Conservation (phyloP, 2,888 invertebrate genomes). For the Ligdia adustata region DNA sequence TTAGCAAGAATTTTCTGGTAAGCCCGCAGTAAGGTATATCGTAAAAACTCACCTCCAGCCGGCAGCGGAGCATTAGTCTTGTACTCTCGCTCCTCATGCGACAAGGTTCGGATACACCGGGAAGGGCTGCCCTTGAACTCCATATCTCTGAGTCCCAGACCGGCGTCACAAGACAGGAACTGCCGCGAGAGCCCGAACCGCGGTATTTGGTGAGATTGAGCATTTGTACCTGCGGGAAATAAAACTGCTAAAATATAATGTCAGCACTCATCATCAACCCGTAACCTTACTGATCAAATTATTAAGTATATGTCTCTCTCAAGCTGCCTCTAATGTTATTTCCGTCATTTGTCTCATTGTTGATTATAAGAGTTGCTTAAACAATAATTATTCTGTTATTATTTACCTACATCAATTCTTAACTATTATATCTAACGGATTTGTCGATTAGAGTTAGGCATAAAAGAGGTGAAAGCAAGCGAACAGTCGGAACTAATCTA, state of each 20-base stretch:
- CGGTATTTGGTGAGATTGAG: conserved; percentile 87
- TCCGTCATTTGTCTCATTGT: no score
- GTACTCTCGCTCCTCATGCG: conserved; percentile 85
- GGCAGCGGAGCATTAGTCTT: conserved; percentile 84
- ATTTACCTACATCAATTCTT: no score
- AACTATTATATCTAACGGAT: no score
- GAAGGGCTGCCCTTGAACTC: conserved; percentile 85
- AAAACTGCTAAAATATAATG: conserved; percentile 20
- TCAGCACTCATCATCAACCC: background rate
- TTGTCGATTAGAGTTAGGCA: no score
- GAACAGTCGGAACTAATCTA: no score
- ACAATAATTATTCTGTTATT: no score
- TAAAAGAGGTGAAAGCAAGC: no score
- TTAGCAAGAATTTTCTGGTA: background rate
- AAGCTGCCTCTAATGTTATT: no score
- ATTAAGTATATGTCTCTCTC: no score
- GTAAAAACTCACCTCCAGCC: conserved; percentile 63
- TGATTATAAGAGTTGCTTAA: no score
- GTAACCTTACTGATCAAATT: no score
- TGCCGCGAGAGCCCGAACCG: conserved; percentile 90
- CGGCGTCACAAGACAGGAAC: conserved; percentile 74
- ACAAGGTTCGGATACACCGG: conserved; percentile 84
- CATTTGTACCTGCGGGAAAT: conserved; percentile 77
- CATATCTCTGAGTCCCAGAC: conserved; percentile 67
- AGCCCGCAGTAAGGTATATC: background rate